phyloP scores from a whole-genome alignment of 2,113 vertebrate species.

The Crotalus viridis region DNA sequence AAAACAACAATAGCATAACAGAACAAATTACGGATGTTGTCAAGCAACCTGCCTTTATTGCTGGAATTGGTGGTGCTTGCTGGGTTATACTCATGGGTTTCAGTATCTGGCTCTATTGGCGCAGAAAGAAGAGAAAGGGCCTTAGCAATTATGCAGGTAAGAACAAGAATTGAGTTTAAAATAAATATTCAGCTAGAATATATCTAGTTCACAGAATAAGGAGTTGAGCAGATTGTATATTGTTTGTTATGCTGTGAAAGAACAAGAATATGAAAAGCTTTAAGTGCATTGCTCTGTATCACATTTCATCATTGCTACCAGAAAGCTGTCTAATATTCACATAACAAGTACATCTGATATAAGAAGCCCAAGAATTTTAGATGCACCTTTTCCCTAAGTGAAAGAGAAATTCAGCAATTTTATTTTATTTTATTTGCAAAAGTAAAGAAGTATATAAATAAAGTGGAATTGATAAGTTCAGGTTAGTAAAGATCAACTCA shows the following conservation, averaged over 20 bases:
- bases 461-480: neutral
- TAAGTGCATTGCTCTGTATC: slow-evolving; percentile 38
- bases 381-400: slow-evolving; percentile 16
- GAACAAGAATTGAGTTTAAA: slow-evolving; percentile 45
- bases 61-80: slow-evolving; percentile 96
- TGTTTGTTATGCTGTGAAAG: slow-evolving; percentile 52
- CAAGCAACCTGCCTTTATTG: slow-evolving; percentile 98
- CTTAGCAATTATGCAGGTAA: slow-evolving; percentile 99
- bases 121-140: slow-evolving; percentile 99
- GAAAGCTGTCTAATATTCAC: slow-evolving; percentile 34
- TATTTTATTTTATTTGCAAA: neutral
- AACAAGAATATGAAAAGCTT: slow-evolving; percentile 54
- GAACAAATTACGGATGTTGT: slow-evolving; percentile 99
- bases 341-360: slow-evolving; percentile 38
- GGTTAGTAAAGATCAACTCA: neutral
- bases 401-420: neutral
- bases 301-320: slow-evolving; percentile 54
- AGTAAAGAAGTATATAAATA: neutral
- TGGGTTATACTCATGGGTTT: slow-evolving; percentile 99
- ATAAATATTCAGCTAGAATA: neutral
- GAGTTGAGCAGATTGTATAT: slow-evolving; percentile 31
- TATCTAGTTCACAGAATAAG: neutral
- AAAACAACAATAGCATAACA: slow-evolving; percentile 97
- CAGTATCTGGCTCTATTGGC: slow-evolving; percentile 99
- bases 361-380: slow-evolving; percentile 24